These are phyloP conservation scores for Andinoacara biseriatus DNA, from an alignment of 2,113 vertebrate genomes.

Conservation along the genomic window DNA sequence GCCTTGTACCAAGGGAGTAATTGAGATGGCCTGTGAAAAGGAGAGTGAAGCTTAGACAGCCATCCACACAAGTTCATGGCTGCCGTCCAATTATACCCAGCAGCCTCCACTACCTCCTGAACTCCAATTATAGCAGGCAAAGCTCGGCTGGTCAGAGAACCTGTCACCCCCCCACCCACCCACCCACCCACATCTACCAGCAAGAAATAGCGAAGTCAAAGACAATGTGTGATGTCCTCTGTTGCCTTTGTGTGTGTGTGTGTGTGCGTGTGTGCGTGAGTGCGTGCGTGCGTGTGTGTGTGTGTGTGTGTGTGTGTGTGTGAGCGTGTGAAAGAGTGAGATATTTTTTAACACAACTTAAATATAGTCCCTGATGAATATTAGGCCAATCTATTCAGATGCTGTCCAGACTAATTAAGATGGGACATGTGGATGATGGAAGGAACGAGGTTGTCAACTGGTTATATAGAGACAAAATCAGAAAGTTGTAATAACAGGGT, in stretches of 20 bases:
- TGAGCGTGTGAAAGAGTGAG: neutral
- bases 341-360: neutral
- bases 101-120: constrained; percentile 63
- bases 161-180: constrained; percentile 59
- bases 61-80: constrained; percentile 66
- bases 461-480: too few relatives aligned
- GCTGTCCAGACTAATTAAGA: neutral
- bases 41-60: constrained; percentile 53
- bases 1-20: constrained; percentile 66
- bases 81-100: constrained; percentile 75
- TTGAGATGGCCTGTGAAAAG: constrained; percentile 67
- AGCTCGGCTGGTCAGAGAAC: constrained; percentile 68
- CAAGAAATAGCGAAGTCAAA: constrained; percentile 69
- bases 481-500: neutral
- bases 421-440: too few relatives aligned
- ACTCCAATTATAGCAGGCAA: constrained; percentile 75
- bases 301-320: neutral
- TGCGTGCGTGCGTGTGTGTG: neutral
- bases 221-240: constrained; percentile 60
- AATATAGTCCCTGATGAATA: neutral
- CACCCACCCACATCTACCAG: constrained; percentile 14
- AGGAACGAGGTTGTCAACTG: neutral
- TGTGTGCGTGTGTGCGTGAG: neutral
- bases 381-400: neutral
- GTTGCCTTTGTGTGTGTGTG: neutral